Base-by-base conservation (phyloP, 2,888 invertebrate genomes). In the Latheticus oryzae region DNA sequence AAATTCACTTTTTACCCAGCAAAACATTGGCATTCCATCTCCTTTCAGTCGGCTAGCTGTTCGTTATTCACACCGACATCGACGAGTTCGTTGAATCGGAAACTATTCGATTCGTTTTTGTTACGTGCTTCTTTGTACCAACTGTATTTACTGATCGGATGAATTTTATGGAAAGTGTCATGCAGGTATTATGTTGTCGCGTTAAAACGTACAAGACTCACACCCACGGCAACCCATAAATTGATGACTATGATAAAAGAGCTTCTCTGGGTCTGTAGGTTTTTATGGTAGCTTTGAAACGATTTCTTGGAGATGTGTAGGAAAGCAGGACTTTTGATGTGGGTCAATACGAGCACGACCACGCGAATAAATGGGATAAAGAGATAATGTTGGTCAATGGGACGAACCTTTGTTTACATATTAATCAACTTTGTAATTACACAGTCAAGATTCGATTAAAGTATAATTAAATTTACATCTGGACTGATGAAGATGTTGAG, bases 51-150 rank as follows among this genome's bases (percentile, higher is more conserved):
- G 35, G 47, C 16, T 42, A 4, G 23, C 17, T 42, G 50, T 23
- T 63, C 61, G 55, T 53, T 59, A 61, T 61, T 61, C 60, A 53
- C 38, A 48, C 13, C 43, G 48, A 51, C 51, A 53, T 47, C 47
- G 37, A 15, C 38, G 48, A 55, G 60, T 60, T 61, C 63, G 63
- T 61, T 63, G 61, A 61, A 63, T 60, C 56, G 63, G 61, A 63
- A 63, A 61, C 54, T 57, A 61, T 63, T 61, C 60, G 54, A 56
- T 63, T 60, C 58, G 53, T 52, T 60, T 63, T 63, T 61, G 53
- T 50, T 48, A 55, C 47, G 48, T 35, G 60, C 48, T 58, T 58
- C 38, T 56, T 62, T 60, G 45, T 48, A 45, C 32, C 19, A 32
- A 50, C 53, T 59, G 53, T 53, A 59, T 59, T 57, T 61, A 55